These are phyloP conservation scores for Bubo bubo DNA, from an alignment of 2,113 vertebrate species.

Conservation along the genomic window DNA sequence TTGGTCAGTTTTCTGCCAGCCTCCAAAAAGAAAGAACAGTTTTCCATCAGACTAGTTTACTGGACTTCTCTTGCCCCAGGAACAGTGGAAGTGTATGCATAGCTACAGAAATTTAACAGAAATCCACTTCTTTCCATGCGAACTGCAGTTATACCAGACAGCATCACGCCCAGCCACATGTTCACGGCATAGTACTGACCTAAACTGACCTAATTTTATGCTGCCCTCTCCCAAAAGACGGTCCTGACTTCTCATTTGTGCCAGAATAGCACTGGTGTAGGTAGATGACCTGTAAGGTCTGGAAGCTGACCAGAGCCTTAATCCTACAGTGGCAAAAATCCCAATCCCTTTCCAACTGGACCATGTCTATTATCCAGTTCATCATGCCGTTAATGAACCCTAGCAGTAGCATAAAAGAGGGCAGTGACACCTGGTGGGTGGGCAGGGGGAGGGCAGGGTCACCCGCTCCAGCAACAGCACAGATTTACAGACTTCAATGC, in stretches of 20 bases:
- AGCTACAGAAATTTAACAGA: neutral
- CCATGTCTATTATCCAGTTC: neutral
- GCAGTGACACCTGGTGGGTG: fast-evolving
- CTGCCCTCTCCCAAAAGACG: fast-evolving
- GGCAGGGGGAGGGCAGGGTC: neutral
- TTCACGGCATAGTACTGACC: neutral
- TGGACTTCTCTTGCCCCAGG: neutral
- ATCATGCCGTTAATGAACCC: neutral
- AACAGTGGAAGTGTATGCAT: neutral
- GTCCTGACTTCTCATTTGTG: neutral
- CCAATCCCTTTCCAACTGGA: neutral
- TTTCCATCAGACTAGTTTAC: neutral
- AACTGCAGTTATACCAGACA: neutral
- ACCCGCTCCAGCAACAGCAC: neutral
- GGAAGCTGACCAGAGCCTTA: neutral
- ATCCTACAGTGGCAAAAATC: neutral
- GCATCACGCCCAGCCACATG: neutral
- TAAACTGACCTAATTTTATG: neutral
- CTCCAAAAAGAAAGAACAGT: neutral
- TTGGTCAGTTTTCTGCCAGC: neutral
- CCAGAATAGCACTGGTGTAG: neutral
- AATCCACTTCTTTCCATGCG: neutral
- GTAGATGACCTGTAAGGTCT: neutral
- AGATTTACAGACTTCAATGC: neutral
- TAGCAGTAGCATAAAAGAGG: neutral